phyloP scores from a whole-genome alignment of 2,113 vertebrate genomes.

The Cygnus buccinator region DNA sequence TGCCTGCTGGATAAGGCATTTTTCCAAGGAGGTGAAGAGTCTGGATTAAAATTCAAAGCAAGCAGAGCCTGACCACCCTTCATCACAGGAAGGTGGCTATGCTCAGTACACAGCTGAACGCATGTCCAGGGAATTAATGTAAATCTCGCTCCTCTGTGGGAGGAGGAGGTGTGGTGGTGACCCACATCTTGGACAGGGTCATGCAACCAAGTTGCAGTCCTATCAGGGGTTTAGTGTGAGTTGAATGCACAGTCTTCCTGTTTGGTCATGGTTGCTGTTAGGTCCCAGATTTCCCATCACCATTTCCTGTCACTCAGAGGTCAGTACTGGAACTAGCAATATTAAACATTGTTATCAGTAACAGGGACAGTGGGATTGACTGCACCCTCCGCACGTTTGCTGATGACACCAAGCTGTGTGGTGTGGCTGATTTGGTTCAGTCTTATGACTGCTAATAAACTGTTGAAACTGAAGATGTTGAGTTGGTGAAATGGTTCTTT shows the following conservation, averaged over 20 bases:
- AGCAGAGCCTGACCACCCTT: background rate
- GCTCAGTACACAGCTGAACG: background rate
- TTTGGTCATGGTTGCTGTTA: background rate
- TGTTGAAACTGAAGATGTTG: background rate
- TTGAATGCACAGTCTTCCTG: background rate
- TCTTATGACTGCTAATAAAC: background rate
- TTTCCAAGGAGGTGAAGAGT: background rate
- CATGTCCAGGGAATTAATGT: no score
- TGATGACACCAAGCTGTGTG: background rate
- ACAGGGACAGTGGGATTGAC: background rate
- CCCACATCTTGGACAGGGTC: no score
- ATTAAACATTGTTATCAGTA: background rate
- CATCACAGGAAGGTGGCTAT: background rate
- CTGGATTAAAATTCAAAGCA: background rate
- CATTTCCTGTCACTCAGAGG: background rate
- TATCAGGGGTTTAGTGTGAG: background rate
- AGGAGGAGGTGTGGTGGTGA: background rate
- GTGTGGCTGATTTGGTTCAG: background rate
- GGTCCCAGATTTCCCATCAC: background rate
- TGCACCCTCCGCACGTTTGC: background rate
- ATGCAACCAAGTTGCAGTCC: background rate
- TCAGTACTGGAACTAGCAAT: background rate
- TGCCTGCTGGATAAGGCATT: accelerated
- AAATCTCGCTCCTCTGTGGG: background rate
- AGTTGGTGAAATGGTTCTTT: background rate